Conservation (phyloP, 2,888 invertebrate species). For the Lydus trimaculatus region DNA sequence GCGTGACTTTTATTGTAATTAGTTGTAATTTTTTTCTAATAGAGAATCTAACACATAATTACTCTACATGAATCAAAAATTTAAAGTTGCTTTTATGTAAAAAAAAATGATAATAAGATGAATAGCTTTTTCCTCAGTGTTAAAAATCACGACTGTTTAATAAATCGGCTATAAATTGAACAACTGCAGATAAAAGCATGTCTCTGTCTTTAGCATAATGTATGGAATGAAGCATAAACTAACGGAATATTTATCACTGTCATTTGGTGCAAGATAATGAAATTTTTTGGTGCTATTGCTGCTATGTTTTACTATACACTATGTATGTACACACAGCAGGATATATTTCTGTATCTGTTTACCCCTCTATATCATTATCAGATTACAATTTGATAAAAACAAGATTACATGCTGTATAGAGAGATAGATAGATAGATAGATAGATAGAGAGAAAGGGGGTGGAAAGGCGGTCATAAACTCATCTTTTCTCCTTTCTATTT, state of each 20-base stretch:
- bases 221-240: background rate
- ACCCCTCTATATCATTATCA: conserved; percentile 11
- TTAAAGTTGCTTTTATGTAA: background rate
- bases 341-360: conserved; percentile 9
- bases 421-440: background rate
- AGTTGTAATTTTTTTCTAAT: no score
- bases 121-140: background rate
- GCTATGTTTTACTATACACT: background rate
- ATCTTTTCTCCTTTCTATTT: background rate
- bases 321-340: conserved; percentile 6
- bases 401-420: conserved; percentile 10
- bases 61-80: no score
- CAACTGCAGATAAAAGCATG: conserved; percentile 2
- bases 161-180: background rate
- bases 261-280: background rate
- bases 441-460: background rate
- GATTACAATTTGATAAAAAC: conserved; percentile 16
- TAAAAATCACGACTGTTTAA: background rate
- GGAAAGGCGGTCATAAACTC: background rate
- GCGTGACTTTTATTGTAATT: no score
- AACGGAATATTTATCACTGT: conserved; percentile 1
- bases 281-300: background rate
- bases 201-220: background rate
- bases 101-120: background rate
- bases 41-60: no score